Evolutionary conservation across 2,888 invertebrate species (phyloP).

Genomic region (Tenthredo notha): DNA sequence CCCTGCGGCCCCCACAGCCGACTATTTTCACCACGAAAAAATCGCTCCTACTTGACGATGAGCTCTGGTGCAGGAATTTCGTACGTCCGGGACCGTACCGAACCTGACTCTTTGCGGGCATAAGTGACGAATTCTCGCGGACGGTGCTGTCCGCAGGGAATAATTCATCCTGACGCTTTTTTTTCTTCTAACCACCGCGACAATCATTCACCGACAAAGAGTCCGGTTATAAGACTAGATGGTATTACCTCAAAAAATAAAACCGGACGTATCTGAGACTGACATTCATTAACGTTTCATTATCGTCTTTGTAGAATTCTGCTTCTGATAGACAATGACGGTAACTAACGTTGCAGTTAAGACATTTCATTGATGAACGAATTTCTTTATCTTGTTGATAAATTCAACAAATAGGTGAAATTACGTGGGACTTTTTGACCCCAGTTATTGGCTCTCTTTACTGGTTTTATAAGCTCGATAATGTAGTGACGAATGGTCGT

Average conservation of each 20-base stretch:
- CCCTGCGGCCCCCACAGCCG: slow-evolving; percentile 35
- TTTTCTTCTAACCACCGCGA: neutral
- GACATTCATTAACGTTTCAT: neutral
- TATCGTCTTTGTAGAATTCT: neutral
- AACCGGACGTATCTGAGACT: neutral
- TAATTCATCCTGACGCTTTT: slow-evolving; percentile 32
- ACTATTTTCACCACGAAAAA: slow-evolving; percentile 33
- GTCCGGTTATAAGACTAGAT: neutral
- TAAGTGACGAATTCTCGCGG: slow-evolving; percentile 15
- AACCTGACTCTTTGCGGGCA: neutral
- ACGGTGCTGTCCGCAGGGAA: neutral
- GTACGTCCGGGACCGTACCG: slow-evolving; percentile 38
- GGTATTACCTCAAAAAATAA: neutral
- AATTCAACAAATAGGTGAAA: neutral
- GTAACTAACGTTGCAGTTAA: neutral
- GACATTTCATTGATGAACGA: neutral
- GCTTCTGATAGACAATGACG: neutral
- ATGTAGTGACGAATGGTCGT: neutral
- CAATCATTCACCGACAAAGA: slow-evolving; percentile 3
- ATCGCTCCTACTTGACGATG: slow-evolving; percentile 24
- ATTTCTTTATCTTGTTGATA: neutral
- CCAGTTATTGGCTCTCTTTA: neutral
- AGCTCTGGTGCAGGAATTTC: slow-evolving; percentile 22
- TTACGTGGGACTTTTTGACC: neutral
- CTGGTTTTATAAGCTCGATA: neutral